These are phyloP conservation scores for Corythoichthys intestinalis DNA, from an alignment of 2,113 vertebrate genomes.

Conservation along the genomic window DNA sequence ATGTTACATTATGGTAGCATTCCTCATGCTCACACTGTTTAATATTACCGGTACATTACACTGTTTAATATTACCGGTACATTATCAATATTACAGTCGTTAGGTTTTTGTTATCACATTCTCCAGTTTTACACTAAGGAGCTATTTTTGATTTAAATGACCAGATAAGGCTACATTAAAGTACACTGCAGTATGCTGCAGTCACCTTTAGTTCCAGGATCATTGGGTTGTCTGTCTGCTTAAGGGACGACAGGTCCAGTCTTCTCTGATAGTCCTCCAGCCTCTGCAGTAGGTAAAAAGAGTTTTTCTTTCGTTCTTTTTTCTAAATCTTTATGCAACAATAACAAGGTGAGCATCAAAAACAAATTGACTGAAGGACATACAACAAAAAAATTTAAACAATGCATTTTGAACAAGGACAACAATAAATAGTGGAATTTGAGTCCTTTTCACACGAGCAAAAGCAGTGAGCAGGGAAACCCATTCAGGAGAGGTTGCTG, in stretches of 20 bases:
- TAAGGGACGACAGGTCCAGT: slow-evolving; percentile 90
- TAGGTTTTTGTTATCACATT: background rate
- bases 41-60: too few species aligned
- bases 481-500: too few species aligned
- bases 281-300: slow-evolving; percentile 67
- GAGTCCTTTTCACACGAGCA: too few species aligned
- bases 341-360: too few species aligned
- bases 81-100: background rate
- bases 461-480: too few species aligned
- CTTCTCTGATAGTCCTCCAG: slow-evolving; percentile 96
- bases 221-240: slow-evolving; percentile 91
- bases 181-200: background rate
- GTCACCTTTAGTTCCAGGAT: slow-evolving; percentile 92
- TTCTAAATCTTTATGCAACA: background rate
- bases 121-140: background rate
- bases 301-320: slow-evolving; percentile 7
- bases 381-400: too few species aligned
- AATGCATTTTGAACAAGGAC: too few species aligned
- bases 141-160: background rate
- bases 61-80: too few species aligned
- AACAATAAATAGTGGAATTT: too few species aligned
- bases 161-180: too few species aligned
- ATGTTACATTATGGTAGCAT: too few species aligned
- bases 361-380: background rate
- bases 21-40: too few species aligned